Conservation (phyloP, 2,888 invertebrate genomes). For the Ptycholaimellus sp. region DNA sequence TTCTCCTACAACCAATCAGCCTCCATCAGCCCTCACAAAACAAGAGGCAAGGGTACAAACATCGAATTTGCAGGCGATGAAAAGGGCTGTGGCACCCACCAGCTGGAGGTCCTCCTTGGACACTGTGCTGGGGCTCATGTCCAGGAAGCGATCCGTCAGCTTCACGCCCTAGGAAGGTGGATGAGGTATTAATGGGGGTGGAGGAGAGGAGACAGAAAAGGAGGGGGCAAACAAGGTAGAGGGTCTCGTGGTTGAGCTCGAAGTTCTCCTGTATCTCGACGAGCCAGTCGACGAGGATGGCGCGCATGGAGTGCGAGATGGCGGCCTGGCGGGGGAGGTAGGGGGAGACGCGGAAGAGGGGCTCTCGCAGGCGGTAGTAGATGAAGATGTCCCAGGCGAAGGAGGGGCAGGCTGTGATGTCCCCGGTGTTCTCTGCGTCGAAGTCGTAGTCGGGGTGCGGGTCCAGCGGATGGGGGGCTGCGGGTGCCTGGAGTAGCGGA, state of each 20-base stretch:
- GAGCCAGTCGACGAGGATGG: constrained; percentile 91
- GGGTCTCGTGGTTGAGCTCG: constrained; percentile 88
- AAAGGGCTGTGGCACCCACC: constrained; percentile 67
- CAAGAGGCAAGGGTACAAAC: constrained; percentile 41
- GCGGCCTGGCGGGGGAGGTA: constrained; percentile 53
- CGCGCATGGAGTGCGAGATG: constrained; percentile 62
- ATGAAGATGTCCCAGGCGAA: constrained; percentile 84
- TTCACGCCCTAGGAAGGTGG: constrained; percentile 65
- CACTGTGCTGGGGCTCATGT: no score
- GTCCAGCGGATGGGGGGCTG: no score
- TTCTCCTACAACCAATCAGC: constrained; percentile 45
- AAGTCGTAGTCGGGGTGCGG: constrained; percentile 29
- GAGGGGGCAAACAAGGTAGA: constrained; percentile 55
- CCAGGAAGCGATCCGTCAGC: constrained; percentile 65
- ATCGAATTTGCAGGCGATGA: constrained; percentile 85
- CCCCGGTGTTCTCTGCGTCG: constrained; percentile 58
- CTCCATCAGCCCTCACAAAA: neutral
- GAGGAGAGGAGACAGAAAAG: neutral
- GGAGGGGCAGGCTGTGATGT: constrained; percentile 58
- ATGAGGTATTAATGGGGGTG: neutral
- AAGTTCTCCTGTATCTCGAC: constrained; percentile 51
- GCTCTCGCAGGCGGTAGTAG: constrained; percentile 64
- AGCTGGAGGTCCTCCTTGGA: constrained; percentile 60
- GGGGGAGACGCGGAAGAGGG: constrained; percentile 46
- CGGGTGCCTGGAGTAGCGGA: neutral